phyloP scores from a whole-genome alignment of 2,113 vertebrate genomes.

The Calidris pygmaea region DNA sequence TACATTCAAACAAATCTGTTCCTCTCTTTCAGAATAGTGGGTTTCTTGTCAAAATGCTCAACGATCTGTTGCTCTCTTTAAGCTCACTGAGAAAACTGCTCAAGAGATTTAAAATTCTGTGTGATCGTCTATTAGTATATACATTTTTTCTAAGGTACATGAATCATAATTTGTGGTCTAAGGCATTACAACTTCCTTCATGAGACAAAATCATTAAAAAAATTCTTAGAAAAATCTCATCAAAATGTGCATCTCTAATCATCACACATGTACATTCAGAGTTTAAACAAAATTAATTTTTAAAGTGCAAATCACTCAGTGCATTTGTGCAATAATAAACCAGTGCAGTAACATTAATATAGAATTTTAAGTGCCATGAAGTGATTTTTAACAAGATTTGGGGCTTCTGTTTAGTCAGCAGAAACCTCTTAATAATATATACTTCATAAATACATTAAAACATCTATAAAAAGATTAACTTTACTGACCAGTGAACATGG shows the following conservation, averaged over 20 bases:
- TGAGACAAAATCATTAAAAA: background rate
- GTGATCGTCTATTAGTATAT: background rate
- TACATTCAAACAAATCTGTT: constrained; percentile 76
- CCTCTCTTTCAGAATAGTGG: constrained; percentile 47
- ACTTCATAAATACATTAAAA: background rate
- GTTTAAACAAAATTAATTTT: background rate
- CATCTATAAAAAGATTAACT: background rate
- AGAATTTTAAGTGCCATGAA: background rate
- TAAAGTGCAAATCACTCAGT: background rate
- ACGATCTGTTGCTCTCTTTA: constrained; percentile 68
- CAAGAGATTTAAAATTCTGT: background rate
- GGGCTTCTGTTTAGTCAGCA: background rate
- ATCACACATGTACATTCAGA: background rate
- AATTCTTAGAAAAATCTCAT: background rate
- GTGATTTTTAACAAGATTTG: background rate
- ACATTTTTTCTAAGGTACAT: background rate
- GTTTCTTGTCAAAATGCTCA: constrained; percentile 68
- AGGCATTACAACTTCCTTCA: background rate
- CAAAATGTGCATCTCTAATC: background rate
- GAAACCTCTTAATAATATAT: background rate
- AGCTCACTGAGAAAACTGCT: background rate
- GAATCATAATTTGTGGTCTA: background rate
- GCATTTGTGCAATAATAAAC: background rate
- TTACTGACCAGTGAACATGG: background rate
- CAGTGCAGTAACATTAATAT: background rate